Evolutionary conservation across 1,140 invertebrate species (phyloP), one percentile per base, ranked within the genome.

Genomic region (Ostrea denselamellosa): DNA sequence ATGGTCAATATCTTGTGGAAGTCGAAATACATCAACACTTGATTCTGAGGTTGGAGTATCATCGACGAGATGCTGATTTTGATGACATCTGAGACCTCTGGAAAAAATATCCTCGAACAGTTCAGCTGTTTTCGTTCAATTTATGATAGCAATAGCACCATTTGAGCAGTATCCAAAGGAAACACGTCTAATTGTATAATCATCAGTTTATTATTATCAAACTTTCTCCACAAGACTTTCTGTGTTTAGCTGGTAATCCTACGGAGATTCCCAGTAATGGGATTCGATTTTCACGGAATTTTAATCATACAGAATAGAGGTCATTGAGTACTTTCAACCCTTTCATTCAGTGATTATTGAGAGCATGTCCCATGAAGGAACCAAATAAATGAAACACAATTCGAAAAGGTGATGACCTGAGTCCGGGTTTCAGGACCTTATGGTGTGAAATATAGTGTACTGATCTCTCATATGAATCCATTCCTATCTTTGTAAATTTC

Each of bases 391-490:
- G n/a, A n/a, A n/a, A n/a, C n/a, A n/a, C n/a, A n/a, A n/a, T n/a
- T n/a, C 77, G 54, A 12, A 86, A 0, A 51, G 85, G 88, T 8
- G 88, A 86, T 34, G 65, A 85, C 25, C 52, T 68, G 14, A 65
- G 81, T 68, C 83, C 85, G 17, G 77, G 85, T 86, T 85, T 89
- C 19, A 86, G 56, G 0, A 86, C 85, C n/a, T 86, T 85, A 65
- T 86, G 88, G 52, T 86, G 88, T 12, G 77, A 62, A n/a, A 86
- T 83, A 51, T 87, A 87, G 34, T 86, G 77, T 22, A 89, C 53
- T 10, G 88, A 85, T 52, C 88, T 85, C 3, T 52, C n/a, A 62
- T 89, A 85, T 52, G 19, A 5, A 5, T 65, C 3, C 3, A 86
- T 52, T 62, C 86, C 85, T 17, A 12, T 28, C 0, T 71, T 53